Percentiles rank a stretch among this genome's conserved stretches.
Conservation (phyloP, 2,888 invertebrate genomes). For the Maniola hyperantus region DNA sequence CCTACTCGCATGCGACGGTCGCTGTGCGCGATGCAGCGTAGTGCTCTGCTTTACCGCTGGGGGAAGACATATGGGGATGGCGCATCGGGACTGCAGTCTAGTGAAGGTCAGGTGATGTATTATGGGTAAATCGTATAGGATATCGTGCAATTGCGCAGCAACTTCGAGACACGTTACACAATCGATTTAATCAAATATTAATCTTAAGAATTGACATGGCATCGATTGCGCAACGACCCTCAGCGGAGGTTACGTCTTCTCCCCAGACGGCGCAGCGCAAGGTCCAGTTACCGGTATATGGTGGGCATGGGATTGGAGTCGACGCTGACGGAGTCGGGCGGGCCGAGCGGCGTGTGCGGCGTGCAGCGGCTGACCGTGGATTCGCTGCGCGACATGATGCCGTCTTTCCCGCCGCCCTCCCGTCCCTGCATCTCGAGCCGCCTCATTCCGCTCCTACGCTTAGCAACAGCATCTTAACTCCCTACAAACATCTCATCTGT, state of each 20-base stretch:
- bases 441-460: constrained; percentile 75
- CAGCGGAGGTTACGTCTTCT: constrained; percentile 56
- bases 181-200: constrained; percentile 38
- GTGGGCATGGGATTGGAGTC: constrained; percentile 93
- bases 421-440: constrained; percentile 70
- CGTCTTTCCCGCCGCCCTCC: constrained; percentile 65
- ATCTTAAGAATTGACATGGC: background rate
- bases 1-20: constrained; percentile 77
- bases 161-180: constrained; percentile 31
- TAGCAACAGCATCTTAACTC: constrained; percentile 74
- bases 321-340: constrained; percentile 90
- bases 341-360: constrained; percentile 75
- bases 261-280: constrained; percentile 50
- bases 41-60: constrained; percentile 62
- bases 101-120: constrained; percentile 33
- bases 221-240: constrained; percentile 37
- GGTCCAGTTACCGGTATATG: constrained; percentile 90
- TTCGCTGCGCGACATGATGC: constrained; percentile 87
- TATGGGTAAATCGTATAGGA: constrained; percentile 27
- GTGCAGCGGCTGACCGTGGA: constrained; percentile 85
- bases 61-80: constrained; percentile 58
- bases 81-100: constrained; percentile 40
- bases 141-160: constrained; percentile 39
- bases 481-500: constrained; percentile 74
- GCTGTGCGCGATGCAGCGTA: constrained; percentile 74